Evolutionary conservation across 2,113 vertebrate genomes (phyloP), one percentile per base, ranked within the genome.

Genomic region (Morone saxatilis): DNA sequence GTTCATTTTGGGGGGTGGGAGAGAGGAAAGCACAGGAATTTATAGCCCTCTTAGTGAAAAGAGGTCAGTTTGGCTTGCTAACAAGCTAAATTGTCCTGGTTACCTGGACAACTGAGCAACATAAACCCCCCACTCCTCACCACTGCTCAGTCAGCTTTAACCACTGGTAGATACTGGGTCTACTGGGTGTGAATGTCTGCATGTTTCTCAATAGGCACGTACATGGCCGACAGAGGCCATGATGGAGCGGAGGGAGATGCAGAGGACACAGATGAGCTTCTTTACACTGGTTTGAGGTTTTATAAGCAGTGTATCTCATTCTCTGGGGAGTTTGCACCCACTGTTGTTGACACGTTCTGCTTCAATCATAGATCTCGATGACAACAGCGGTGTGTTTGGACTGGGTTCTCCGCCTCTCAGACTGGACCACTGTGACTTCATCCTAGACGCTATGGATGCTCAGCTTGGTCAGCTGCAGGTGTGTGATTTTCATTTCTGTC

Each of bases 381-480:
- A 75, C 19, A 80, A 56, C 50, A 70, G 51, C 19, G 63, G 5
- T 7, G 45, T 36, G 19, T 73, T 72, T 1, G 75, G 41, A 20
- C 13, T 79, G 13, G 56, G 81, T n/a, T 8, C 25, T 38, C 16
- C 73, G 2, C 62, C 60, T 48, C 61, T 76, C 56, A 50, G 43
- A 31, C 80, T 50, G 78, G 94, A 94, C 75, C 84, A 73, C 66
- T 88, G 87, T 36, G 94, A 95, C 41, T 71, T 50, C 12, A 90
- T 96, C 1, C 47, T 95, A n/a, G 94, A 95, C 11, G 72, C 93
- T 0, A 82, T 95, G 0, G 96, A 93, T 65, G 84, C 84, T 56
- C 83, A 70, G 56, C 93, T 95, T 5, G 86, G 76, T 48, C 90
- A 87, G 48, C 87, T 95, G 51, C 90, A 95, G 94, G 95, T 96